Evolutionary conservation across 1,140 invertebrate species (phyloP), one percentile per base, ranked within the genome.

Genomic region (Lineus longissimus): DNA sequence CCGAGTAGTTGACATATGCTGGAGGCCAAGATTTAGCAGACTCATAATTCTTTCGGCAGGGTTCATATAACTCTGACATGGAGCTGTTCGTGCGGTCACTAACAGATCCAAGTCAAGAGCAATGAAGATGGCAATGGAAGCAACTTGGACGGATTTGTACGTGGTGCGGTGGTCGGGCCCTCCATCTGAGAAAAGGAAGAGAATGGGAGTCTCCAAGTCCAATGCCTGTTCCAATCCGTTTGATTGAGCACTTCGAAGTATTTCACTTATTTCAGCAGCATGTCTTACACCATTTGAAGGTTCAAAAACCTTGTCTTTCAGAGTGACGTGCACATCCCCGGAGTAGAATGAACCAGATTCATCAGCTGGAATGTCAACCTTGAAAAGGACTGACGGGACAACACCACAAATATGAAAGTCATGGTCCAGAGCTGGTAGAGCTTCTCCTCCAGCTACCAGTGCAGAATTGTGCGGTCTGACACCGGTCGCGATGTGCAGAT

Each of bases 161-260:
- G 68, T 69, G n/a, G 40, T 51, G 13, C 62, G 54, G 23, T 69
- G 64, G 33, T 69, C 70, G 15, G 64, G 55, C 30, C 54, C 66
- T 27, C 63, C 66, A 64, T 70, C 66, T 2, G 55, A 47, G 54
- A 60, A 66, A 1, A 40, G 65, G 22, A 63, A 17, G 15, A 61
- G 36, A 13, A 62, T 60, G 15, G 33, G 40, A 19, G 6, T 7
- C 4, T 51, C n/a, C 25, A 27, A n/a, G 47, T 51, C 9, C 19
- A 51, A 9, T 23, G 4, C 25, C n/a, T 41, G 43, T 23, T 36
- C 43, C 1, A 23, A 29, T 36, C 30, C 27, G 33, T 36, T 36
- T n/a, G n/a, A n/a, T n/a, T n/a, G n/a, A 19, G 33, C 55, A 41
- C 17, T 51, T 51, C 55, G 36, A 31, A 66, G n/a, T 33, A 66